Percentiles rank a stretch among this genome's conserved stretches.
phyloP scores from a whole-genome alignment of 2,113 vertebrate genomes.

The Pao palembangensis region DNA sequence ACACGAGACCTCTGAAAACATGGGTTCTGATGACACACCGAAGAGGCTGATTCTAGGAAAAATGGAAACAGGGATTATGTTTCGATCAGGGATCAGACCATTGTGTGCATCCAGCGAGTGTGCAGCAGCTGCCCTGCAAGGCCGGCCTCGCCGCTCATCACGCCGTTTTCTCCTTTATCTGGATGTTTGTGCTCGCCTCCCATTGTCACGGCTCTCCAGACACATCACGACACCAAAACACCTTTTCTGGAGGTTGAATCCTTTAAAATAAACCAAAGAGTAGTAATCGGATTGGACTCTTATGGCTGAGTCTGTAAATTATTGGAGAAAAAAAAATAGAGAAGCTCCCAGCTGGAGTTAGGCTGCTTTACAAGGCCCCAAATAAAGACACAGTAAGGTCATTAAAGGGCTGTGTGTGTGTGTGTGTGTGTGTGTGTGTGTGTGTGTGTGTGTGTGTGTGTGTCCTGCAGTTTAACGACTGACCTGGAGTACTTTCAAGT shows the following conservation, averaged over 20 bases:
- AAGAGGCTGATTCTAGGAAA: constrained; percentile 20
- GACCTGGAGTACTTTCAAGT: background rate
- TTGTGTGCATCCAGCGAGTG: constrained; percentile 3
- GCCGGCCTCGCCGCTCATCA: constrained; percentile 3
- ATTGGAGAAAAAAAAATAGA: background rate
- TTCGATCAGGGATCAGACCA: background rate
- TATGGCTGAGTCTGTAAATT: too few relatives aligned
- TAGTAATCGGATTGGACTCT: background rate
- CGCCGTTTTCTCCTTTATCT: constrained; percentile 36
- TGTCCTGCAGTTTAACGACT: constrained; percentile 21
- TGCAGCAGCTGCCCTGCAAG: background rate
- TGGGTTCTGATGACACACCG: constrained; percentile 17
- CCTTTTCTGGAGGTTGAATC: too few relatives aligned
- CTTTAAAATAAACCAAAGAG: background rate
- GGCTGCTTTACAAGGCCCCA: constrained; percentile 39
- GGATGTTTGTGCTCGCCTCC: constrained; percentile 7
- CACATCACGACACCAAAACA: constrained; percentile 26
- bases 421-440: too few relatives aligned
- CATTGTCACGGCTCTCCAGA: constrained; percentile 22
- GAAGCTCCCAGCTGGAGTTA: constrained; percentile 15
- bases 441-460: background rate
- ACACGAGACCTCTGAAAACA: background rate
- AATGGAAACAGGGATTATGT: constrained; percentile 14
- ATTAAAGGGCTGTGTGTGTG: constrained; percentile 33
- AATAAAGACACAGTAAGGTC: constrained; percentile 29